Base-by-base conservation (phyloP, 2,888 invertebrate species). In the Andrena fulva region DNA sequence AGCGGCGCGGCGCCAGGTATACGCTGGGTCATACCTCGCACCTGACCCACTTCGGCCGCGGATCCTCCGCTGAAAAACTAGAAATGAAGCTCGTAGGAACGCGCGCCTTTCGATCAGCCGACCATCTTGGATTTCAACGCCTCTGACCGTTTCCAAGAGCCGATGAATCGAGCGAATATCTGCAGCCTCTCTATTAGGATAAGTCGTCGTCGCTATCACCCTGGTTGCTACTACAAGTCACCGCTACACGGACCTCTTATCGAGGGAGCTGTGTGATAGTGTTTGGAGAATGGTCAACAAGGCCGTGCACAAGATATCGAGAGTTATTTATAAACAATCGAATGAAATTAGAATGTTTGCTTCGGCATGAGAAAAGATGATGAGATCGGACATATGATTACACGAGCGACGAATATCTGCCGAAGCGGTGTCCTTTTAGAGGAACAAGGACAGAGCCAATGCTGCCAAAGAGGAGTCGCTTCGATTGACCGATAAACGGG, bases 401-500 rank as follows among this genome's bases (percentile, higher is more conserved):
- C 12, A 16, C 12, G 4, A 42, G 42, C 5, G 42, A 42, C 42
- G 12, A 12, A 42, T 42, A 12, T 42, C 42, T 12, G 12, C 42
- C 42, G 42, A 4, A 42, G 12, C 42, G 42, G 42, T 12, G 42
- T 42, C 12, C 42, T 42, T 42, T 42, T 48, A 52, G 33, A 50
- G 8, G 71, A 27, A 50, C n/a, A 24, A 68, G 20, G 3, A 54
- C 12, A 24, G 12, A 54, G 16, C 4, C 16, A 42, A 12, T 16
- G 42, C 12, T 42, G 33, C 16, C 50, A 8, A 42, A 10, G 56
- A 20, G 79, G 50, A 66, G 27, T 71, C 27, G 70, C 52, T 54
- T 60, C 72, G 81, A 81, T 80, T 73, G 67, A 72, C 66, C 33
- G 80, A 68, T 80, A 80, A 80, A 69, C 60, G 35, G 20, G 10